A percentile compares a stretch with the other conserved stretches of the same genome.
Evolutionary conservation across 2,888 invertebrate genomes (phyloP).

Genomic region (Corbicula japonica): DNA sequence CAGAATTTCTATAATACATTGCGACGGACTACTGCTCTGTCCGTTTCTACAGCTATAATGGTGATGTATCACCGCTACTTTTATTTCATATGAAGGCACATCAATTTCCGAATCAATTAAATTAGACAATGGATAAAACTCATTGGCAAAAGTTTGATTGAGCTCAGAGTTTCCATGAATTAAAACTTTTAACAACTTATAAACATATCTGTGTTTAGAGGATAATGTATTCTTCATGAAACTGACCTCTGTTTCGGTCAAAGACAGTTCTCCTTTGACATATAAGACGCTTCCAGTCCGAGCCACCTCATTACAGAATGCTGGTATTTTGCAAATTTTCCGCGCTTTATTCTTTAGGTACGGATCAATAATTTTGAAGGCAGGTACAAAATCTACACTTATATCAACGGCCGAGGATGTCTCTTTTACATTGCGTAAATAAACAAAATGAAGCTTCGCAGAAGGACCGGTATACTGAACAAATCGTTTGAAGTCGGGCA

Average conservation of each 20-base stretch:
- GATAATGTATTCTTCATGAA: not conserved
- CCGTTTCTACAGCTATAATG: not conserved
- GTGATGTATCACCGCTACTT: not conserved
- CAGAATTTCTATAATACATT: too few relatives aligned
- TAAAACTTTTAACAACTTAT: not conserved
- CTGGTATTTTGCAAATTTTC: not conserved
- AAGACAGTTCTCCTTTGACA: not conserved
- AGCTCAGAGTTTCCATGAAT: slow-evolving; percentile 1
- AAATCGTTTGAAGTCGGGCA: not conserved
- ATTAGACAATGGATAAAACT: not conserved
- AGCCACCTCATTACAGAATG: not conserved
- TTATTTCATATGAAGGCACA: slow-evolving; percentile 1
- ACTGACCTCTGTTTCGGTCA: not conserved
- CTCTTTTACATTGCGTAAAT: not conserved
- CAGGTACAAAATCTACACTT: not conserved
- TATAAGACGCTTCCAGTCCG: not conserved
- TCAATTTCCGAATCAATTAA: not conserved
- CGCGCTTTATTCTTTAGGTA: not conserved
- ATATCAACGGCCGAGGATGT: not conserved
- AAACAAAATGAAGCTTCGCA: not conserved
- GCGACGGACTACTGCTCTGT: too few relatives aligned
- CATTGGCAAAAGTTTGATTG: too few relatives aligned
- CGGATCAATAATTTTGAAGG: not conserved
- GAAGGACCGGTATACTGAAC: not conserved
- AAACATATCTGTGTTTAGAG: not conserved